Evolutionary conservation across 2,888 invertebrate species (phyloP).

Genomic region (Nomada fabriciana): DNA sequence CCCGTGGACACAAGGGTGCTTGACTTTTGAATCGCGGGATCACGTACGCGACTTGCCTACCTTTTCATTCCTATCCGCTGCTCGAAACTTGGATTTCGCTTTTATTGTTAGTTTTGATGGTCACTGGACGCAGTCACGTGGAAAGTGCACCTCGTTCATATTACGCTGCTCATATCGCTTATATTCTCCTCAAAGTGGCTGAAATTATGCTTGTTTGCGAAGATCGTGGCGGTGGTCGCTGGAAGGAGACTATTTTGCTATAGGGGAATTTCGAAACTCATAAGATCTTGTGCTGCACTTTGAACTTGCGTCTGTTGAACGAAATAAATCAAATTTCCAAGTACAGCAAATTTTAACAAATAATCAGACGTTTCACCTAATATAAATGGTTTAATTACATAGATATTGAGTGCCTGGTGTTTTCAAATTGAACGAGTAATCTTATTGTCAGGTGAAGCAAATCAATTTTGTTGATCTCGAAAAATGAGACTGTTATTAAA

Average conservation of each 20-base stretch:
- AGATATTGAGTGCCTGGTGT: too few species aligned
- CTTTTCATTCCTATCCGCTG: background rate
- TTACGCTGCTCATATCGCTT: background rate
- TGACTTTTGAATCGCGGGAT: background rate
- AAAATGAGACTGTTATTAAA: too few species aligned
- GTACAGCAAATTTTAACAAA: background rate
- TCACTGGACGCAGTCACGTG: background rate
- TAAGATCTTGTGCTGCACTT: background rate
- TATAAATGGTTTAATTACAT: background rate
- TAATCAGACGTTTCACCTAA: background rate
- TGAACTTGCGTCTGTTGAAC: background rate
- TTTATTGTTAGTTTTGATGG: background rate
- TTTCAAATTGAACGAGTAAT: too few species aligned
- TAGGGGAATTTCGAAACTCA: slow-evolving; percentile 13
- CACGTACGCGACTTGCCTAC: background rate
- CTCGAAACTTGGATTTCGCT: background rate
- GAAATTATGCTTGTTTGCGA: background rate
- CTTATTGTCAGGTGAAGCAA: too few species aligned
- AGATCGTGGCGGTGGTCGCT: background rate
- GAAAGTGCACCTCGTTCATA: background rate
- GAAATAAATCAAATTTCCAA: background rate
- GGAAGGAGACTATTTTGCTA: background rate
- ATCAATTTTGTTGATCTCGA: too few species aligned
- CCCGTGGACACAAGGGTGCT: background rate
- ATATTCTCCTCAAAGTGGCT: background rate